Base-by-base conservation (phyloP, 1,140 invertebrate species). In the Leptonema lineaticorne region DNA sequence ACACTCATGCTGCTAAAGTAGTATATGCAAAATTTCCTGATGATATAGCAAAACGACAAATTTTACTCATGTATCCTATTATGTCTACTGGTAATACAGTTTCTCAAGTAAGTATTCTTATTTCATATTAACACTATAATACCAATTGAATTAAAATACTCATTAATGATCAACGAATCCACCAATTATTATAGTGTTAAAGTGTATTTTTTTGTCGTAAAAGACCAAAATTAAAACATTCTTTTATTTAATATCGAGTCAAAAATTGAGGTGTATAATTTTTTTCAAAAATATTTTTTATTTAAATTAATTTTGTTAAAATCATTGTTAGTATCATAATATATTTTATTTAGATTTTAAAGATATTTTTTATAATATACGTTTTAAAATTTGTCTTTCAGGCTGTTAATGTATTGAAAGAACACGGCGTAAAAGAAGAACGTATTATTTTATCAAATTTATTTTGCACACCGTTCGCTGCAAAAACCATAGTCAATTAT, bases 71-170 rank as follows among this genome's bases (percentile, higher is more conserved):
- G 93, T 99, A 98, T 81, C 96, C 96, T 18, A 98, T 98, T 63
- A 96, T 98, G 93, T 96, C 94, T 72, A 96, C 95, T 27, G 96
- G 96, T 6, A 98, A 97, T 79, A 98, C 96, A 62, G 94, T 98
- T 18, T 79, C 85, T 70, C 84, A 86, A 78, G 83, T 84, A 64
- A 48, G 50, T 14, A 33, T 72, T 2, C n/a, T 2, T 18, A 28
- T 26, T n/a, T n/a, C n/a, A n/a, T n/a, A n/a, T n/a, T n/a, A n/a
- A n/a, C n/a, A n/a, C n/a, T 37, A n/a, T 37, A 37, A 37, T 18
- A 53, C 18, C 18, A 8, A 22, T 53, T 16, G 8, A 53, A 16
- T n/a, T n/a, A n/a, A n/a, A n/a, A n/a, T n/a, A n/a, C n/a, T n/a
- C n/a, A n/a, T n/a, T n/a, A n/a, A n/a, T n/a, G n/a, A n/a, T n/a